A percentile compares a stretch with the other conserved stretches of the same genome.
These are phyloP conservation scores for Drosophila gaucha DNA, from an alignment of 2,888 invertebrate species.

Conservation along the genomic window DNA sequence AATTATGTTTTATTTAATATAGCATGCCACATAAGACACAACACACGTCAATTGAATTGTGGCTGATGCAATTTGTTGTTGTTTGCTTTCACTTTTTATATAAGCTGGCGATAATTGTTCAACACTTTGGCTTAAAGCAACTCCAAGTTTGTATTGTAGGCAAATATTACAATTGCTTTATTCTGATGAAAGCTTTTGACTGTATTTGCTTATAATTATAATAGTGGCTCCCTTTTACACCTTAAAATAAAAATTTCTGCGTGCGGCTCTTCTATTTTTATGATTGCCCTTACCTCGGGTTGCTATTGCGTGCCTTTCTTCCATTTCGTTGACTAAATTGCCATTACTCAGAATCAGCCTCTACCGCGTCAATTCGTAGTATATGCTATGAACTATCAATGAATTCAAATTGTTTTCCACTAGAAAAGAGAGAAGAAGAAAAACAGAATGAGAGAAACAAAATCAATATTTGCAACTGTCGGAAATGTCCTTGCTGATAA, in stretches of 20 bases:
- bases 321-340: slow-evolving; percentile 52
- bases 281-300: slow-evolving; percentile 15
- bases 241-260: slow-evolving; percentile 44
- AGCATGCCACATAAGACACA: slow-evolving; percentile 25
- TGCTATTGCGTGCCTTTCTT: slow-evolving; percentile 53
- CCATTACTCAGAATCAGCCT: slow-evolving; percentile 39
- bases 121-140: not conserved
- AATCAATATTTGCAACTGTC: slow-evolving; percentile 6
- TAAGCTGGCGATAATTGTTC: slow-evolving; percentile 13
- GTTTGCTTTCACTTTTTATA: slow-evolving; percentile 35
- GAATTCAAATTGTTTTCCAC: slow-evolving; percentile 54
- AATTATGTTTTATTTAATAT: slow-evolving; percentile 50
- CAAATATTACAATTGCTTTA: slow-evolving; percentile 10
- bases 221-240: not conserved
- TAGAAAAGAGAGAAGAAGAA: not conserved
- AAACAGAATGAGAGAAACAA: not conserved
- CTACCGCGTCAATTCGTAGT: slow-evolving; percentile 31
- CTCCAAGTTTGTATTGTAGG: not conserved
- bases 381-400: slow-evolving; percentile 48
- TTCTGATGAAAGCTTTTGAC: slow-evolving; percentile 19
- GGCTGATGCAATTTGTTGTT: slow-evolving; percentile 52
- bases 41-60: slow-evolving; percentile 20
- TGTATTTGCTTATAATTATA: slow-evolving; percentile 2
- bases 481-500: slow-evolving; percentile 26
- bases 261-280: slow-evolving; percentile 42